Conservation (phyloP, 2,888 invertebrate genomes). For the Drosophila crucigera region DNA sequence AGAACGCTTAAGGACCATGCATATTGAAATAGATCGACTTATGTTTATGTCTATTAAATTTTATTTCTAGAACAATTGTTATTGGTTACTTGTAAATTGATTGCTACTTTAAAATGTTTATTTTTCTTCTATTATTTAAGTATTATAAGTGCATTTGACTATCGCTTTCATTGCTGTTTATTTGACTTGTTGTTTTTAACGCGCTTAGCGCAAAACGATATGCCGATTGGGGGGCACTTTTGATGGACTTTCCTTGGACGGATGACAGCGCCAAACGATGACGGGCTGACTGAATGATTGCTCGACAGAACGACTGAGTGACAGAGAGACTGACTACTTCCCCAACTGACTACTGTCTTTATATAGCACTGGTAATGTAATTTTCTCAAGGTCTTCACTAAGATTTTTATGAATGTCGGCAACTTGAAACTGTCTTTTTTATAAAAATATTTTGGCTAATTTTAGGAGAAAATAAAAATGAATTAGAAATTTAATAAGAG, state of each 20-base stretch:
- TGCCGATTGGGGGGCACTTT: constrained; percentile 49
- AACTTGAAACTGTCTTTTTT: not conserved
- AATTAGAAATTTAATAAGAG: not conserved
- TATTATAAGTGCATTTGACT: constrained; percentile 36
- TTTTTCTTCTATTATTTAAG: constrained; percentile 1
- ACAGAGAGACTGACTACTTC: constrained; percentile 30
- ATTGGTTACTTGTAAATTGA: not conserved
- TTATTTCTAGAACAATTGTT: not conserved
- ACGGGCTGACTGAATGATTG: constrained; percentile 22
- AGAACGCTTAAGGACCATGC: not conserved
- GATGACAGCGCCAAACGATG: constrained; percentile 20
- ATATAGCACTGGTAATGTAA: constrained; percentile 1
- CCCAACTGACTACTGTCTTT: constrained; percentile 14
- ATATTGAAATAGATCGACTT: not conserved
- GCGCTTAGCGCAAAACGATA: constrained; percentile 42
- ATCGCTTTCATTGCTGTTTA: not conserved
- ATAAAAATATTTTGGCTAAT: not conserved
- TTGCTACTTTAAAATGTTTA: not conserved
- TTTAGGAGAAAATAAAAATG: not conserved
- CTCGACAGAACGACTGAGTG: constrained; percentile 28
- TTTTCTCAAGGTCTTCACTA: constrained; percentile 1
- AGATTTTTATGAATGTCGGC: not conserved
- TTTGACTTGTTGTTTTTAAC: constrained; percentile 44
- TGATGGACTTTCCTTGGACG: constrained; percentile 57
- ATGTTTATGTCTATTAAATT: not conserved